These are phyloP conservation scores for Leptestheria dahalacensis DNA, from an alignment of 1,140 invertebrate species.

Conservation along the genomic window DNA sequence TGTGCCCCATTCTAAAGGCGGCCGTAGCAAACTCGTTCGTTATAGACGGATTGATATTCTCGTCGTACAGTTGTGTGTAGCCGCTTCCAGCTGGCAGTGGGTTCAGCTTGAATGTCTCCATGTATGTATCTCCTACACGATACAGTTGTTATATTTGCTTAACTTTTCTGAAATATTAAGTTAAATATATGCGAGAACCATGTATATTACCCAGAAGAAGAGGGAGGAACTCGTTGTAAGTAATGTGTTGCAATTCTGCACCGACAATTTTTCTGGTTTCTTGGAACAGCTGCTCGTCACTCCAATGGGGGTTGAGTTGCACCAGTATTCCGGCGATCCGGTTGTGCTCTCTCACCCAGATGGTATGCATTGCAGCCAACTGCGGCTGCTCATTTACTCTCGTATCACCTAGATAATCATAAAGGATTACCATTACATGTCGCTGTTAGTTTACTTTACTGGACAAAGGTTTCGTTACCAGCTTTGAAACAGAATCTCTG, in stretches of 20 bases:
- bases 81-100: conserved; percentile 27
- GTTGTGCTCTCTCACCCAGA: conserved; percentile 41
- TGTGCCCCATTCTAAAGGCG: conserved; percentile 46
- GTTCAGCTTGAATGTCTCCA: conserved; percentile 29
- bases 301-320: conserved; percentile 36
- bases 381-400: conserved; percentile 43
- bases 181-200: conserved; percentile 17
- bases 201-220: conserved; percentile 26
- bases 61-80: conserved; percentile 38
- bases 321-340: conserved; percentile 30
- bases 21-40: conserved; percentile 47
- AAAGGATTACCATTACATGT: conserved; percentile 4
- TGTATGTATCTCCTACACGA: conserved; percentile 27
- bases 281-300: conserved; percentile 32
- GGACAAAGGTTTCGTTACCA: conserved; percentile 14
- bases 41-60: conserved; percentile 38
- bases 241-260: conserved; percentile 44
- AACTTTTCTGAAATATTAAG: no score
- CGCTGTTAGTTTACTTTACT: conserved; percentile 1
- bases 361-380: conserved; percentile 31
- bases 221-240: conserved; percentile 35
- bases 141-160: conserved; percentile 15
- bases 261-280: conserved; percentile 28
- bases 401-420: conserved; percentile 38
- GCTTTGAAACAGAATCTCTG: conserved; percentile 24